Percentiles rank a stretch among this genome's conserved stretches.
Conservation (phyloP, 2,888 invertebrate genomes). For the Gibbula magus region DNA sequence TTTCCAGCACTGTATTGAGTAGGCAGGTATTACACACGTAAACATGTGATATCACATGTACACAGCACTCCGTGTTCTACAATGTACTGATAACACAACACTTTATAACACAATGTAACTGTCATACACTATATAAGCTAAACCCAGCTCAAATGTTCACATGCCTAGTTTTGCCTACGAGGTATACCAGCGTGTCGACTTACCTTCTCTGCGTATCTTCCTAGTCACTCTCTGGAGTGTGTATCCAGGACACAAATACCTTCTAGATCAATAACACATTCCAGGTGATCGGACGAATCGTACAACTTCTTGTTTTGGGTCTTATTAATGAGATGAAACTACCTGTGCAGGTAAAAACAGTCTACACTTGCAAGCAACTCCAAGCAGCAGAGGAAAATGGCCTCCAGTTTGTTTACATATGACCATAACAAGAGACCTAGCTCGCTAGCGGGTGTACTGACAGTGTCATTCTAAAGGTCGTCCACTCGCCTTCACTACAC, state of each 20-base stretch:
- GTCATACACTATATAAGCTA: too few species aligned
- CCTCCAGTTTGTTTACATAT: conserved; percentile 10
- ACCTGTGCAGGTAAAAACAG: conserved; percentile 7
- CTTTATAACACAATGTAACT: too few species aligned
- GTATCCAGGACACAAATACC: neutral
- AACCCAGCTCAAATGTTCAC: too few species aligned
- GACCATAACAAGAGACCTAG: conserved; percentile 1
- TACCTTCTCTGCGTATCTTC: too few species aligned
- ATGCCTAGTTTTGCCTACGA: too few species aligned
- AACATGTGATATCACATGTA: too few species aligned
- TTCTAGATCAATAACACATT: neutral
- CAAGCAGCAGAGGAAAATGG: conserved; percentile 1
- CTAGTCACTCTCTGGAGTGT: neutral
- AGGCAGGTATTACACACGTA: too few species aligned
- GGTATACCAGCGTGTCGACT: too few species aligned
- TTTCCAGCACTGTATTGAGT: too few species aligned
- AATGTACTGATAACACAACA: too few species aligned
- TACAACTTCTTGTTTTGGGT: neutral
- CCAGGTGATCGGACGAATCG: neutral
- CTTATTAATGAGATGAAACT: neutral
- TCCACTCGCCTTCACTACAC: neutral
- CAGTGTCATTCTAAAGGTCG: conserved; percentile 3
- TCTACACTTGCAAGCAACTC: neutral
- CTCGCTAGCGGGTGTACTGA: neutral
- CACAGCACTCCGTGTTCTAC: too few species aligned